Evolutionary conservation across 2,888 invertebrate species (phyloP), one percentile per base, ranked within the genome.

Genomic region (Patella pellucida): DNA sequence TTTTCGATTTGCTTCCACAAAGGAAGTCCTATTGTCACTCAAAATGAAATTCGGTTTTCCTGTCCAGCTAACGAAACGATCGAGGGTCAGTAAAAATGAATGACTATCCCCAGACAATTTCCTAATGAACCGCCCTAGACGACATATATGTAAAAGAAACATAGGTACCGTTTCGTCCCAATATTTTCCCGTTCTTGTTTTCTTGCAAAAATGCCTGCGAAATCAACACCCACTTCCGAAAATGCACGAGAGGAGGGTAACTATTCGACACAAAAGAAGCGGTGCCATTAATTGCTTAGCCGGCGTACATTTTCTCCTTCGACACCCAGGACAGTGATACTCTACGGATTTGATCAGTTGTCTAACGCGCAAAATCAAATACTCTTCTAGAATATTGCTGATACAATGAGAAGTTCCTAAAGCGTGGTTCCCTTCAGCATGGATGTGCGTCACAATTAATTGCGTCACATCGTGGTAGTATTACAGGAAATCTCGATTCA

Each of bases 141-240:
- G 16, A 15, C 19, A 79, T 51, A 52, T 75, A 78, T 11, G 77
- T 78, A n/a, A 68, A 79, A 75, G 15, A 79, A 41, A 75, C 75
- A 75, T n/a, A 79, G 41, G 72, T 82, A 81, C 19, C 81, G 51
- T 71, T 81, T 82, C 12, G 14, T n/a, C 23, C 67, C 41, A 15
- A 31, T 1, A 2, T 67, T 71, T n/a, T 74, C 79, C 56, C 77
- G 51, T 15, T 77, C 78, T 19, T 78, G 75, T 12, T 52, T 67
- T 15, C 69, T 76, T 11, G 70, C 11, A 50, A 79, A 79, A 9
- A 75, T 78, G 62, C 78, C 78, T 9, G 62, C 78, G 52, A 27
- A 79, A 27, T 79, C 78, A 9, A 79, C 73, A 23, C 72, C 69
- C 4, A 71, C 52, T 56, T 56, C 16, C 54, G 54, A 50, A 51